These are phyloP conservation scores for Sebastes diaconus DNA, from an alignment of 2,797 vertebrate species.

Conservation along the genomic window DNA sequence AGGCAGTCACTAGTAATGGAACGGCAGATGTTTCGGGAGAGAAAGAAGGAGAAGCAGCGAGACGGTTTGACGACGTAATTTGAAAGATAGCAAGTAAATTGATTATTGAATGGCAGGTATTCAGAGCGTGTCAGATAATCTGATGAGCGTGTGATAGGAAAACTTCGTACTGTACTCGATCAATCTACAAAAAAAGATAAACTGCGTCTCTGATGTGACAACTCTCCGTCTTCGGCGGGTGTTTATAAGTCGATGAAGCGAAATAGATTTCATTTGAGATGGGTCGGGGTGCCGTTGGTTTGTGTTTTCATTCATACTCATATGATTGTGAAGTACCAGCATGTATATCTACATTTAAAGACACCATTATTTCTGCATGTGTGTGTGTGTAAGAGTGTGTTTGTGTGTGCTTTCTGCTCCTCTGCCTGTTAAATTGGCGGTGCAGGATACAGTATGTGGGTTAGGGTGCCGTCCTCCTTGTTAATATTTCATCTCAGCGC, in stretches of 20 bases:
- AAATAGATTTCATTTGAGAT: neutral
- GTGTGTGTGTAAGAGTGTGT: neutral
- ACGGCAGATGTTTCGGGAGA: slow-evolving; percentile 32
- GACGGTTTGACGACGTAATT: slow-evolving; percentile 17
- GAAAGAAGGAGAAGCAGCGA: neutral
- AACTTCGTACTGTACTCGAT: slow-evolving; percentile 44
- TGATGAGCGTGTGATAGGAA: slow-evolving; percentile 47
- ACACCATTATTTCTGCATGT: neutral
- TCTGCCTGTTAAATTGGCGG: slow-evolving; percentile 39
- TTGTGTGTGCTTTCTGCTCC: slow-evolving; percentile 20
- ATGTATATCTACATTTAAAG: neutral
- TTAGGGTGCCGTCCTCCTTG: slow-evolving; percentile 61
- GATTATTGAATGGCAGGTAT: slow-evolving; percentile 65
- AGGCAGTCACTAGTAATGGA: neutral
- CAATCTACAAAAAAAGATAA: slow-evolving; percentile 45
- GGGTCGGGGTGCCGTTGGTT: neutral
- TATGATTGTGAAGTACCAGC: neutral
- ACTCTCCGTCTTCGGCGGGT: neutral
- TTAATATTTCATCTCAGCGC: slow-evolving; percentile 72
- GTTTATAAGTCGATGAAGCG: slow-evolving; percentile 2
- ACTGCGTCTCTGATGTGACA: slow-evolving; percentile 4
- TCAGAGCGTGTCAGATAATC: slow-evolving; percentile 54
- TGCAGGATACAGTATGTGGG: slow-evolving; percentile 57
- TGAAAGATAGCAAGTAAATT: slow-evolving; percentile 46
- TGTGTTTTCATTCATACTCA: neutral